Base-by-base conservation (phyloP, 1,140 invertebrate genomes). In the Drosophila nikananu region DNA sequence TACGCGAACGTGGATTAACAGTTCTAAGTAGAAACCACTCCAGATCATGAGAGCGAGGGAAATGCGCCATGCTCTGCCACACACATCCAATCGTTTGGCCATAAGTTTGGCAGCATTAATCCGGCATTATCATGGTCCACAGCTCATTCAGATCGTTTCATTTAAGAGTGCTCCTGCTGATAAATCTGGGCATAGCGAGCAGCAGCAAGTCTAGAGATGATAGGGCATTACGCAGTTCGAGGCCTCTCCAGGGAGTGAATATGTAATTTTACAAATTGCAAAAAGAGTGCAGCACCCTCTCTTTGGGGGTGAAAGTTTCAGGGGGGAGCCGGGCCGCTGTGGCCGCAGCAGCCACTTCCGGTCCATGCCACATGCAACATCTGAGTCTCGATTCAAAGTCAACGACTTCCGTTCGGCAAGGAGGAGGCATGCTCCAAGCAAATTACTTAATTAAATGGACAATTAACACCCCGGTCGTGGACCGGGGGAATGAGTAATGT, bases 401-500 rank as follows among this genome's bases (percentile, higher is more conserved):
- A 91, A 91, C 87, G 87, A 91, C 87, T 91, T 91, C 87, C 87
- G 87, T 62, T 76, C 72, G 57, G 52, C 55, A 37, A 75, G 52
- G 49, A 46, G 73, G 42, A 61, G 62, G 48, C 80, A 39, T 39
- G 54, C 70, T 23, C 54, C 66, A 78, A 90, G 83, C 86, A 87
- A 91, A 91, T 91, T 91, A 91, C 83, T 91, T 91, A 91, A 91
- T 91, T 91, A 91, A 91, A 91, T 91, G 87, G 83, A 77, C 87
- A 91, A 91, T 91, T 91, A 91, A 91, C 87, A 91, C 87, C 87
- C 78, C 74, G 75, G 66, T n/a, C 35, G 70, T n/a, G 13, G 17
- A 15, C 19, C n/a, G 25, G 25, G 51, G 42, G 74, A 71, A 68
- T 90, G 82, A 90, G 60, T 86, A 91, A 90, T 90, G 86, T 86